Percentiles rank a stretch among this genome's conserved stretches.
Conservation (phyloP, 2,888 invertebrate species). For the Drosophila bunnanda region DNA sequence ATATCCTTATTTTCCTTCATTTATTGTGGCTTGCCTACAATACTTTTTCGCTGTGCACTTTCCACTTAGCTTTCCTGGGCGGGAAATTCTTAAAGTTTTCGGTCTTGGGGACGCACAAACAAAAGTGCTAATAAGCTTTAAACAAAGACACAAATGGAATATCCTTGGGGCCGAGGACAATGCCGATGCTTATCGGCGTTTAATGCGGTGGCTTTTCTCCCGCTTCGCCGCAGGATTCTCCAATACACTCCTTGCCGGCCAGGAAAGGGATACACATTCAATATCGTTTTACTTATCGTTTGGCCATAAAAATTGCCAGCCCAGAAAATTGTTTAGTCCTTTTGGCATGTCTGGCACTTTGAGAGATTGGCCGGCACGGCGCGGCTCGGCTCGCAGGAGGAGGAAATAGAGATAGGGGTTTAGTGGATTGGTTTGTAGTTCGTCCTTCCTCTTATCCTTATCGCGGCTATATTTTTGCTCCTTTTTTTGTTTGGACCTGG, state of each 20-base stretch:
- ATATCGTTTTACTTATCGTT: slow-evolving; percentile 82
- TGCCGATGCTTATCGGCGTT: slow-evolving; percentile 71
- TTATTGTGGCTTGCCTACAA: background rate
- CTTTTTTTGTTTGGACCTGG: slow-evolving; percentile 1
- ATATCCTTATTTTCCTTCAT: background rate
- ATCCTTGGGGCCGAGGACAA: slow-evolving; percentile 57
- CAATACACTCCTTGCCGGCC: background rate
- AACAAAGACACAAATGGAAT: slow-evolving; percentile 37
- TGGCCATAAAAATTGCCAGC: slow-evolving; percentile 82
- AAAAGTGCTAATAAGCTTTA: slow-evolving; percentile 68
- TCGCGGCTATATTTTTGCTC: slow-evolving; percentile 43
- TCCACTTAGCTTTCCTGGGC: background rate
- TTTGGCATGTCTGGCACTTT: slow-evolving; percentile 81
- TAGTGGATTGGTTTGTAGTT: slow-evolving; percentile 44
- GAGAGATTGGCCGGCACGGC: slow-evolving; percentile 73
- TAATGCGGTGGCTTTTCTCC: slow-evolving; percentile 53
- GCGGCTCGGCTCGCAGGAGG: slow-evolving; percentile 20
- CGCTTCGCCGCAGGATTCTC: slow-evolving; percentile 3
- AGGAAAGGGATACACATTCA: slow-evolving; percentile 61
- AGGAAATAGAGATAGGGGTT: slow-evolving; percentile 27
- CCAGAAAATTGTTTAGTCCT: slow-evolving; percentile 83
- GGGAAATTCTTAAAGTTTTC: slow-evolving; percentile 55
- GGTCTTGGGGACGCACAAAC: slow-evolving; percentile 16
- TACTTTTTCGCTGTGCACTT: background rate
- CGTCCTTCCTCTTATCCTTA: slow-evolving; percentile 46